Base-by-base conservation (phyloP, 1,140 invertebrate species). In the Phymorhynchus buccinoides region DNA sequence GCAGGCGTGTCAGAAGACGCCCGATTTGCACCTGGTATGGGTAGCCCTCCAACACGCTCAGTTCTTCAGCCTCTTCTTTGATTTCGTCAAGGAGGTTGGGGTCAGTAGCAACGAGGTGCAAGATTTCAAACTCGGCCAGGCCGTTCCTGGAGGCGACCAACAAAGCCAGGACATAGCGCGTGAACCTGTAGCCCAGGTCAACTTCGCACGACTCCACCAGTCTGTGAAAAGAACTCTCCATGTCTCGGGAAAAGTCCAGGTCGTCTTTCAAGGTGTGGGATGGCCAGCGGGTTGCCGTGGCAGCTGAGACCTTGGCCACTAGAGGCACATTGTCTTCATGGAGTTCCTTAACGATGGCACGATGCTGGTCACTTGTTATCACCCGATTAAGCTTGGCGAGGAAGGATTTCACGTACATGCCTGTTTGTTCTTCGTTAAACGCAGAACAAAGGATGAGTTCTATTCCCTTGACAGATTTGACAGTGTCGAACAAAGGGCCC, bases 11-110 rank as follows among this genome's bases (percentile, higher is more conserved):
- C 44, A 88, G 48, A 4, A 88, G 75, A 35, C 84, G 71, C 9
- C 84, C 85, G 4, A 88, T 62, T 66, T 88, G 84, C 18, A 83
- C n/a, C 81, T 88, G 88, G 37, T 86, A 87, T 3, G 88, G 85
- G 52, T 82, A 88, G 44, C 88, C 88, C 56, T 88, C 86, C 0
- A 88, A 78, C 48, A 88, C 83, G 68, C 88, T 88, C 16, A 87
- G 44, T 35, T 80, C 52, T 35, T 85, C 78, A n/a, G 68, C 41
- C 80, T 87, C 86, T 42, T 81, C 82, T 62, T 86, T 84, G 56
- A 87, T 85, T 39, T 87, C 86, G 41, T 86, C 83, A 1, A 87
- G 75, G 27, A 88, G 41, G 9, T 86, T 83, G 6, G 85, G 22
- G 44, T 88, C 86, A 32, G 77, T 82, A 14, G 82, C 62, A 9